Evolutionary conservation across 2,888 invertebrate genomes (phyloP), one percentile per base, ranked within the genome.

Genomic region (Lamellibrachia columna): DNA sequence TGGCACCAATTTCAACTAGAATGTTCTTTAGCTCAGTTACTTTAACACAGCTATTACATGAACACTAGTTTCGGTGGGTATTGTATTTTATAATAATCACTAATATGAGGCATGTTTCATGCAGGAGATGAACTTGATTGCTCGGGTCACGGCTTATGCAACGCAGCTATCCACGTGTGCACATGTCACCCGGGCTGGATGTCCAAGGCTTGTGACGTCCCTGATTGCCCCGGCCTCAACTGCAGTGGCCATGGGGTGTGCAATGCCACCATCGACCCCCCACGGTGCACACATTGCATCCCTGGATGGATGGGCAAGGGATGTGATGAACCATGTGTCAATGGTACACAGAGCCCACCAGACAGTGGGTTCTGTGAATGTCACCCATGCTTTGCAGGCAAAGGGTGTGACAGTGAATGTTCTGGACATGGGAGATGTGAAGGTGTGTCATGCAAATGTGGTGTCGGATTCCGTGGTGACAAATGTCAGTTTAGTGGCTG

Each of bases 381-480:
- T 93, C 93, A 94, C n/a, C 52, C 52, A 40, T 95, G 95, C 8
- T 95, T 94, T 94, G 93, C 94, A 2, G 95, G 95, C 0, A 94
- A 94, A 15, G 95, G 95, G 6, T 95, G 95, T 93, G 93, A 95
- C 93, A 95, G 95, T 4, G 95, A 95, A 92, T 95, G 95, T 91
- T 95, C 95, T 2, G 95, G 94, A 90, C 94, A 95, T 93, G 95
- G 95, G 3, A 7, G 3, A 8, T 94, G 90, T 93, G 94, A 93
- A 94, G 93, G 93, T 6, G 93, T 90, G 9, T 52, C 22, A 8
- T 95, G 95, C 90, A 58, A 91, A 15, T 95, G 95, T 94, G 93
- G 94, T 92, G 93, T 93, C 8, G 94, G 94, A 3, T 95, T 94
- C 94, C 90, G 95, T 90, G 95, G 95, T 8, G 93, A 93, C 15